phyloP scores from a whole-genome alignment of 2,797 vertebrate species.

The Sebastes taczanowskii region DNA sequence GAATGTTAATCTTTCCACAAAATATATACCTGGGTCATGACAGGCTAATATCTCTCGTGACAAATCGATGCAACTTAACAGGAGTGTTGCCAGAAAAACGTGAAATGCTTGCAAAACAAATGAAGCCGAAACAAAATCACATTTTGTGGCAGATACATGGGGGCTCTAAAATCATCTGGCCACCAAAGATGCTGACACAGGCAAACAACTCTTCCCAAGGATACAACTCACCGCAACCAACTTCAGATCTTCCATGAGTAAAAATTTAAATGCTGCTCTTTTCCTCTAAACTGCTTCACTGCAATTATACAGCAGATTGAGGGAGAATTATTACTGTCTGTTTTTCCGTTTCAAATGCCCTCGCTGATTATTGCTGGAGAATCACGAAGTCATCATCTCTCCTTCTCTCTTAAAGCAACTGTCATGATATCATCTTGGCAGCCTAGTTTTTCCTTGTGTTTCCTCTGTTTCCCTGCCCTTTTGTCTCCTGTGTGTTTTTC shows the following conservation, averaged over 20 bases:
- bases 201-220: constrained; percentile 45
- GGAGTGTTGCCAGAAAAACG: constrained; percentile 44
- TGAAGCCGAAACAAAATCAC: constrained; percentile 67
- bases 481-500: no score
- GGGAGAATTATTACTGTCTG: constrained; percentile 18
- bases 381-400: constrained; percentile 5
- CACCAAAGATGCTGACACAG: constrained; percentile 60
- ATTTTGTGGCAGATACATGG: constrained; percentile 63
- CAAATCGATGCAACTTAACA: constrained; percentile 62
- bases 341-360: constrained; percentile 42
- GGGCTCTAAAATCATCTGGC: constrained; percentile 46
- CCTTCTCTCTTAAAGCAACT: not conserved
- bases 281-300: constrained; percentile 19
- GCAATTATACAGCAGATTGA: constrained; percentile 26
- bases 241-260: constrained; percentile 27
- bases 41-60: constrained; percentile 68
- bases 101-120: constrained; percentile 72
- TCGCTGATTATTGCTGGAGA: constrained; percentile 24
- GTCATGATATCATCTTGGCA: no score
- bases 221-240: constrained; percentile 23
- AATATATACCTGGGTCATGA: constrained; percentile 53
- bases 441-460: no score
- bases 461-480: no score
- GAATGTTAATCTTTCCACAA: constrained; percentile 69
- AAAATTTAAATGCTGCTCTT: constrained; percentile 35